Base-by-base conservation (phyloP, 1,140 invertebrate species). In the Bombus difficillimus region DNA sequence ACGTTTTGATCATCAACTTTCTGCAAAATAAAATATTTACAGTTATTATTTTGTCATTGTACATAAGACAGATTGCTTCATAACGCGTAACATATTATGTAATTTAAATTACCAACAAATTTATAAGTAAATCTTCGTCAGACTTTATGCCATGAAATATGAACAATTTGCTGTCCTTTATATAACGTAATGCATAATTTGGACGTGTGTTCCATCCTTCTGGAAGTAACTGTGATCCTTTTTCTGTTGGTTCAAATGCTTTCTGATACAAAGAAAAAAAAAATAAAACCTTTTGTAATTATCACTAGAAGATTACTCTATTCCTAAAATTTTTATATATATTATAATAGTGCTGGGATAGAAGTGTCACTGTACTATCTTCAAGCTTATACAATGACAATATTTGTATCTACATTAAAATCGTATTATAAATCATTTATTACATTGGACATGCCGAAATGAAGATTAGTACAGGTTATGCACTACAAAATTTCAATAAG, bases 191-290 rank as follows among this genome's bases (percentile, higher is more conserved):
- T 3, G 96, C 94, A 92, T 97, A 97, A 81, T 95, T 96, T 25
- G 91, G 82, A 68, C 94, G 93, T 43, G 96, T 95, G 93, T 97
- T 97, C 97, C 97, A 98, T 80, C 94, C 95, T 76, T 96, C 95
- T 10, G 97, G 97, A 34, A 98, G 93, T 25, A 97, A 88, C 94
- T 98, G 97, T 85, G 95, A 96, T 85, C 96, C 96, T 57, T 92
- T 92, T 91, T 97, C 97, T 86, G 95, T 95, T 41, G 96, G 95
- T 77, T 96, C 93, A 37, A 97, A 93, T 34, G 95, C 96, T 94
- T 96, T 96, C 96, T 97, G 92, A 25, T 94, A 37, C 18, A 66
- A 34, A 73, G n/a, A 41, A 0, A 0, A 8, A 83, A 64, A 83
- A 64, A 28, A 57, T 39, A 39, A n/a, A 2, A 34, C 13, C 2